Conservation (phyloP, 1,140 invertebrate genomes). For the Bathynomus jamesi region DNA sequence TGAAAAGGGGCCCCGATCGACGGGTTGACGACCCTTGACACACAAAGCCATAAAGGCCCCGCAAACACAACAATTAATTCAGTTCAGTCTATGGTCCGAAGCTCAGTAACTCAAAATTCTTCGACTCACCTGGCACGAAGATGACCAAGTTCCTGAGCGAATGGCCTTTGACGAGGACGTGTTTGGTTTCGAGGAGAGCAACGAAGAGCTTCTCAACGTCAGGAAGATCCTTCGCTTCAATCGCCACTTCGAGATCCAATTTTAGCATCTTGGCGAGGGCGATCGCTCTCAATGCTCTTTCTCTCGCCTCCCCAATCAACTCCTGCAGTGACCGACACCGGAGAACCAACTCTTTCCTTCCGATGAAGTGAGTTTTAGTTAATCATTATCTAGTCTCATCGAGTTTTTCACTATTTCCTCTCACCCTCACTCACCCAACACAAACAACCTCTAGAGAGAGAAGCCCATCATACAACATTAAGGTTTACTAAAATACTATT, state of each 20-base stretch:
- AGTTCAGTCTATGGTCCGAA: no score
- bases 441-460: no score
- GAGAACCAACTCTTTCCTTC: not conserved
- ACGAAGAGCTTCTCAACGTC: not conserved
- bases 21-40: no score
- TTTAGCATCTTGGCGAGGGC: conserved; percentile 6
- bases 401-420: no score
- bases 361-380: not conserved
- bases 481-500: no score
- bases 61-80: no score
- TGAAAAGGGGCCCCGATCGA: no score
- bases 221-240: not conserved
- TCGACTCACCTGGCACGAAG: not conserved
- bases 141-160: not conserved
- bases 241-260: conserved; percentile 11
- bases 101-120: not conserved
- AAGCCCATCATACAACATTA: no score
- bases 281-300: not conserved
- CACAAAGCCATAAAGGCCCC: no score
- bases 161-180: not conserved
- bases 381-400: no score
- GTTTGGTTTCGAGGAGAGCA: not conserved
- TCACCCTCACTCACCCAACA: no score
- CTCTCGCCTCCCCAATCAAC: not conserved
- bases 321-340: not conserved